phyloP scores from a whole-genome alignment of 37 sponge, comb jelly and placozoan species.

The Petrosia ficiformis region DNA sequence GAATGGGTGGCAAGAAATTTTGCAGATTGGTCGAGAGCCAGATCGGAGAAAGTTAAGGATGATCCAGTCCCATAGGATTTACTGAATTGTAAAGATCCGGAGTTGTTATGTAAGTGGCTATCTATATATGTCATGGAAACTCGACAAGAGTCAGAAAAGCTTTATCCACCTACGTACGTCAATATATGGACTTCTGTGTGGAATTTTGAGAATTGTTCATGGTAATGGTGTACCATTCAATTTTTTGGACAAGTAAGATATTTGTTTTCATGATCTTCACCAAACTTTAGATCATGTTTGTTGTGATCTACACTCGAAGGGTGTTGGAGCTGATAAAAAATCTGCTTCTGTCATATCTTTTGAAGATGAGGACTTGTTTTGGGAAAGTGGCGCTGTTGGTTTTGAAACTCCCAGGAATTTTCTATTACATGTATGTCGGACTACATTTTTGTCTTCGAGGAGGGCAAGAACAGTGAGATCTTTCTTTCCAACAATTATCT shows the following conservation, averaged over 20 bases:
- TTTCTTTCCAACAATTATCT: background rate
- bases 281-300: constrained; percentile 10
- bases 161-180: constrained; percentile 6
- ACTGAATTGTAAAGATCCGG: constrained; percentile 12
- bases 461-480: constrained; percentile 23
- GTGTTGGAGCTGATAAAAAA: no score
- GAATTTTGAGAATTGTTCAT: constrained; percentile 5
- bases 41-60: no score
- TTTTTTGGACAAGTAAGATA: constrained; percentile 18
- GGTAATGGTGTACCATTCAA: constrained; percentile 12
- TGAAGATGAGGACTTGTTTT: no score
- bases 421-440: constrained; percentile 5
- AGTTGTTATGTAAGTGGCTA: constrained; percentile 15
- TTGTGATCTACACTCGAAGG: constrained; percentile 21
- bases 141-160: background rate
- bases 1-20: no score
- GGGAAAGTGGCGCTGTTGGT: constrained; percentile 23
- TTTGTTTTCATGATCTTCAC: constrained; percentile 3
- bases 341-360: constrained; percentile 23
- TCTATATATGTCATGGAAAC: constrained; percentile 9
- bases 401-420: constrained; percentile 16
- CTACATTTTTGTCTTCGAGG: constrained; percentile 1
- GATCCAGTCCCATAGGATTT: background rate
- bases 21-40: no score
- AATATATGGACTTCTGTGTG: constrained; percentile 13